Evolutionary conservation across 2,797 vertebrate genomes (phyloP), one percentile per base, ranked within the genome.

Genomic region (Acipenser transmontanus): DNA sequence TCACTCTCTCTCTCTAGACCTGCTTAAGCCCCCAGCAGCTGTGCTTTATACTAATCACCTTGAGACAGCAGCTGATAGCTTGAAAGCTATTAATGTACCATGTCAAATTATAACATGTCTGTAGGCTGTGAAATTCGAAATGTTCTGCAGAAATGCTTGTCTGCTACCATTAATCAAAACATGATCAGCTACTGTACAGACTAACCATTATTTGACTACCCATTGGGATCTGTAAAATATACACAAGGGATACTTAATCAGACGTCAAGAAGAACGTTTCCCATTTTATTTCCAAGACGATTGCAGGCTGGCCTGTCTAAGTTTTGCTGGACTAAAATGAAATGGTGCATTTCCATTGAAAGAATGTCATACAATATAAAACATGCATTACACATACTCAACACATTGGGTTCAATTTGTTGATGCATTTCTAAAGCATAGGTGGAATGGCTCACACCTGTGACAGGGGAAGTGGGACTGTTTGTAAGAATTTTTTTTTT

Each of bases 141-240:
- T 70, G 61, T 61, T 71, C 60, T 72, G 64, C 66, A 68, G 69
- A 69, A 60, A 60, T 62, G 57, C 64, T 74, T 76, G 74, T 81
- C 78, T 74, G 63, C 74, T 73, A 64, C 67, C 71, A 71, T 83
- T 76, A 77, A 73, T 83, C 80, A 82, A 67, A 13, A 8, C 71
- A 77, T 71, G 77, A 73, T 76, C 78, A 76, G 76, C 79, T 83
- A 79, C 80, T 80, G 80, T 79, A 78, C 68, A 74, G 73, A 66
- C 62, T 64, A 62, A 70, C 70, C 72, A 76, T 77, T 78, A 77
- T 72, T 73, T 76, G 78, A 68, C 74, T 64, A 67, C 47, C 71
- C 81, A 72, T 1, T 76, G 72, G 76, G 76, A 75, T 73, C 74
- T 73, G 69, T 70, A 63, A 54, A 80, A 80, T 79, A 77, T 76